Evolutionary conservation across 2,113 vertebrate species (phyloP), one percentile per base, ranked within the genome.

Genomic region (Gnathonemus echidnorhynchus): DNA sequence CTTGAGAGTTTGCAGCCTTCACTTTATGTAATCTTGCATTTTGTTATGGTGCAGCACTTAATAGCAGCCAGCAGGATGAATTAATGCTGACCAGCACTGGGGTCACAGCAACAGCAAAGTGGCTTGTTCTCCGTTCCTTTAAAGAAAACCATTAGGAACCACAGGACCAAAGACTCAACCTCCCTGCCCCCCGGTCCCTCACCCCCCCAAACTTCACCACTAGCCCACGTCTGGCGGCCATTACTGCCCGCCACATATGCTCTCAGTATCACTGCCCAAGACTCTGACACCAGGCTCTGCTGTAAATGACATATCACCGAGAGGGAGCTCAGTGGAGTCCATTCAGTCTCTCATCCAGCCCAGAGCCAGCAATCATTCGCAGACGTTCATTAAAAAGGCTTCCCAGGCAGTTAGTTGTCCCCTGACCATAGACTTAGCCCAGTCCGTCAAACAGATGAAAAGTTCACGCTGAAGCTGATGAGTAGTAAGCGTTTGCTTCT

Each of bases 211-310:
- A 27, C 49, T 86, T 86, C 45, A 35, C 42, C 45, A 50, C 24
- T 24, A 27, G 84, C 45, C 45, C 45, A 13, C 48, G 45, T 49
- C 46, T 50, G 83, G 48, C 42, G 74, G 27, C 39, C 80, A 31
- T 77, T 86, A 45, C 48, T 91, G 70, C 70, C 53, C 80, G 87
- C 58, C 58, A 88, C 35, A 31, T 24, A 27, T 10, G 9, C 21
- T 48, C 35, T 45, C 45, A 17, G 83, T 85, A 48, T 85, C 8
- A 42, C 45, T 15, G 88, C 90, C 90, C 89, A 62, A 17, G 7
- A 91, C 87, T 66, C 39, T 88, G 89, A 90, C 89, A 46, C 52
- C 6, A 45, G 24, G 66, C 90, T 80, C 62, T 31, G 88, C 89
- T 91, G 70, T 50, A 58, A 66, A 70, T 35, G 62, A 56, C 48